Evolutionary conservation across 2,797 vertebrate species (phyloP), one percentile per base, ranked within the genome.

Genomic region (Urosaurus nigricauda): DNA sequence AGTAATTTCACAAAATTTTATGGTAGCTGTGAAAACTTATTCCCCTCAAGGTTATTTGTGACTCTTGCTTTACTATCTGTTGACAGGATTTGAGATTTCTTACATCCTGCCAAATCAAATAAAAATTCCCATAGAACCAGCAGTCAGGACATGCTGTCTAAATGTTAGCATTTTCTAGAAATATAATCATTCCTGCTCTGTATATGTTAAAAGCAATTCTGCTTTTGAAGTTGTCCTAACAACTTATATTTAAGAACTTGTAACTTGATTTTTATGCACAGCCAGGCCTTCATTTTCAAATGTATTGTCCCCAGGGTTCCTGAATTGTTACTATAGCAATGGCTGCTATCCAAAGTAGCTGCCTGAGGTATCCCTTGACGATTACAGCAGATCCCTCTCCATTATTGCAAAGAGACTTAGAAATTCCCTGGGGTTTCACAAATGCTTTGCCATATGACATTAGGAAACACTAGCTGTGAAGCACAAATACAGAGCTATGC

Each of bases 141-240:
- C 56, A 47, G 71, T 83, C 58, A 73, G 29, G 79, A 84, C 68
- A 58, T 35, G 26, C 51, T 70, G 53, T 43, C 51, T 75, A 43
- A n/a, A 77, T 83, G 60, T 78, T 43, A 78, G 79, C 70, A 58
- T 86, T 56, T 81, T 56, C 79, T 89, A 32, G 35, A 83, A 86
- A 56, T 35, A 43, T 81, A 24, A 5, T 65, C 29, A 47, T 89
- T 88, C 17, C 14, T 84, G 91, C 16, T 0, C 1, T 88, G 43
- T 87, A 6, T 88, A 19, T 60, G 1, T 79, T 35, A 79, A 17
- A 78, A 12, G 56, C 83, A 85, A 78, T 65, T 5, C 51, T 43
- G 63, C 4, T 32, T 19, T 77, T 83, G 84, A 86, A 83, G 35
- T 56, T 83, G 37, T 86, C n/a, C 51, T 35, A 40, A 83, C 73